These are phyloP conservation scores for Aleiodes alternator DNA, from an alignment of 2,888 invertebrate species.

Conservation along the genomic window DNA sequence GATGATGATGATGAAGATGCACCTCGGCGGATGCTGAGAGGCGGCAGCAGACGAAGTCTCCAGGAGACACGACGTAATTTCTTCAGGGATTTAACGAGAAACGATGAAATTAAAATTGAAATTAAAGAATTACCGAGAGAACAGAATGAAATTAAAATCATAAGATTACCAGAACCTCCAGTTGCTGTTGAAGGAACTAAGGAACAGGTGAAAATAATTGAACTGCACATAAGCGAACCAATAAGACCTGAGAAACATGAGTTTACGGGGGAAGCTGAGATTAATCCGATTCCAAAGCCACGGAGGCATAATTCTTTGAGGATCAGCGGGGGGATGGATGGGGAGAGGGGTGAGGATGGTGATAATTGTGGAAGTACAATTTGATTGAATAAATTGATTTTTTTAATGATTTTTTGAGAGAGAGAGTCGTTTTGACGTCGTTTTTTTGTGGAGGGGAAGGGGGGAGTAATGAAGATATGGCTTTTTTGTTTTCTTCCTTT, in stretches of 20 bases:
- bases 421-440: no score
- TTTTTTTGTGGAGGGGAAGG: no score
- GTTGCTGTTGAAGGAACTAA: slow-evolving; percentile 56
- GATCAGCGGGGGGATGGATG: slow-evolving; percentile 42
- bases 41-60: slow-evolving; percentile 59
- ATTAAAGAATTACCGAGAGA: slow-evolving; percentile 67
- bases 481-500: no score
- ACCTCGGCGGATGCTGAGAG: slow-evolving; percentile 16
- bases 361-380: slow-evolving; percentile 60
- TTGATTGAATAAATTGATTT: slow-evolving; percentile 45
- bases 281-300: slow-evolving; percentile 79
- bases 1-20: slow-evolving; percentile 24
- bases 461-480: no score
- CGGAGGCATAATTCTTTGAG: slow-evolving; percentile 74
- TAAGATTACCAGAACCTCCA: slow-evolving; percentile 64
- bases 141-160: slow-evolving; percentile 67
- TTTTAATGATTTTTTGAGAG: background rate
- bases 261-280: slow-evolving; percentile 55
- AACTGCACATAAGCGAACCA: slow-evolving; percentile 77
- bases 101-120: slow-evolving; percentile 63
- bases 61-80: slow-evolving; percentile 66
- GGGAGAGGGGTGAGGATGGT: slow-evolving; percentile 30
- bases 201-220: slow-evolving; percentile 73
- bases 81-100: slow-evolving; percentile 62
- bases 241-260: slow-evolving; percentile 72